Conservation (phyloP, 2,797 vertebrate species). For the Clarias pachynema region DNA sequence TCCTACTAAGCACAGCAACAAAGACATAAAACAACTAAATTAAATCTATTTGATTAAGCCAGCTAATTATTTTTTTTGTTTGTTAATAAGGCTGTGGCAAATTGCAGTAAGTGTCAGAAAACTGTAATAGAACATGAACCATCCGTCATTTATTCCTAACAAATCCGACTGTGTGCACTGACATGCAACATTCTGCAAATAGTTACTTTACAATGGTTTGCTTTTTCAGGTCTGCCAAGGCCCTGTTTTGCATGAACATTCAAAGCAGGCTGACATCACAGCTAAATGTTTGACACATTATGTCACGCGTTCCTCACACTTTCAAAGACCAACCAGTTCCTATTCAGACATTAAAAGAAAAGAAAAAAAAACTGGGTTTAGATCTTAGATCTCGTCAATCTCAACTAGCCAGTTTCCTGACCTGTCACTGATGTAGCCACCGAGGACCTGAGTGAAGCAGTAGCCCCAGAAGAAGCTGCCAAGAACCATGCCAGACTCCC, state of each 20-base stretch:
- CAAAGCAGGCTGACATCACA: not conserved
- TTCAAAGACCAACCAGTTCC: not conserved
- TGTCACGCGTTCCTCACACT: not conserved
- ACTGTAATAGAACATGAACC: not conserved
- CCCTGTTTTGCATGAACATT: not conserved
- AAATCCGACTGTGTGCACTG: not conserved
- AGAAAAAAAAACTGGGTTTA: not conserved
- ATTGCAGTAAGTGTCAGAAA: not conserved
- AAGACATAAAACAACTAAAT: not conserved
- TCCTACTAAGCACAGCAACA: not conserved
- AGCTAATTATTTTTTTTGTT: not conserved
- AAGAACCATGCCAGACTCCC: slow-evolving; percentile 87
- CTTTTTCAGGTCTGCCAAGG: not conserved
- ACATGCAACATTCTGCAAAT: not conserved
- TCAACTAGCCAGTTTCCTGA: slow-evolving; percentile 44
- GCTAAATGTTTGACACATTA: not conserved
- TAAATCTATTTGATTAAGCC: not conserved
- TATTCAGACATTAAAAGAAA: not conserved
- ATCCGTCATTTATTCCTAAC: not conserved
- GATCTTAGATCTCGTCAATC: too few species aligned
- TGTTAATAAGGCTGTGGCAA: not conserved
- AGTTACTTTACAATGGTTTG: not conserved
- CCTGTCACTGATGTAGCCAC: slow-evolving; percentile 92
- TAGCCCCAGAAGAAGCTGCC: slow-evolving; percentile 99
- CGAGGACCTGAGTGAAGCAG: slow-evolving; percentile 92